phyloP scores from a whole-genome alignment of 2,113 vertebrate species.

The Zingel zingel region DNA sequence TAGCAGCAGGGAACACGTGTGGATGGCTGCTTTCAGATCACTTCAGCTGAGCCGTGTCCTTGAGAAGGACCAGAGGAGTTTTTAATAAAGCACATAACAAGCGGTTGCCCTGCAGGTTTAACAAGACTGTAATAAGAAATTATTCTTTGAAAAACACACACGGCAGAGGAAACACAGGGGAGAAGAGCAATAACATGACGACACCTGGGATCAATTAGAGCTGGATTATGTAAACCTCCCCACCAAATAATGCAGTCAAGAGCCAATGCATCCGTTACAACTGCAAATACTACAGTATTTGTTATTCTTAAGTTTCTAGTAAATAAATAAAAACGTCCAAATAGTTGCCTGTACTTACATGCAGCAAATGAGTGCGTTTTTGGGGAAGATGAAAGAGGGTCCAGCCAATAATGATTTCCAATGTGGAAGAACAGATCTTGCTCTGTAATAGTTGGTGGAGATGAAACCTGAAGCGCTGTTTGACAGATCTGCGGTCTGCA shows the following conservation, averaged over 20 bases:
- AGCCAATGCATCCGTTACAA: neutral
- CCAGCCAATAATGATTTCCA: neutral
- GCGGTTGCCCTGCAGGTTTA: conserved; percentile 2
- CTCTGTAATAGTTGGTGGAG: conserved; percentile 16
- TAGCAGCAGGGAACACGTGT: conserved; percentile 63
- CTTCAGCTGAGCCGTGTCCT: conserved; percentile 50
- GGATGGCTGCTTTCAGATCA: conserved; percentile 45
- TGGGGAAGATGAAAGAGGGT: neutral
- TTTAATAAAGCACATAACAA: conserved; percentile 34
- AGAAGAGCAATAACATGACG: neutral
- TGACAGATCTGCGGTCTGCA: conserved; percentile 50
- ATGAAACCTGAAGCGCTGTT: conserved; percentile 47
- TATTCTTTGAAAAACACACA: neutral
- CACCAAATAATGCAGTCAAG: neutral
- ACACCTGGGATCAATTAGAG: conserved; percentile 20
- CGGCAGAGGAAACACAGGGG: neutral
- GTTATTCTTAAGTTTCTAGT: too few species aligned
- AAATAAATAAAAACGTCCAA: neutral
- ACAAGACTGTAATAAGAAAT: conserved; percentile 11
- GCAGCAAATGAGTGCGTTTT: neutral
- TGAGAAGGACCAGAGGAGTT: conserved; percentile 60
- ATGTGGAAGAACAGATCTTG: conserved; percentile 3
- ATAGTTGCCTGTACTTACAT: conserved; percentile 55
- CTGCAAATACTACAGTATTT: neutral
- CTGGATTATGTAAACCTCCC: neutral